Evolutionary conservation across 2,888 invertebrate genomes (phyloP), one percentile per base, ranked within the genome.

Genomic region (Drosophila mayaguana): DNA sequence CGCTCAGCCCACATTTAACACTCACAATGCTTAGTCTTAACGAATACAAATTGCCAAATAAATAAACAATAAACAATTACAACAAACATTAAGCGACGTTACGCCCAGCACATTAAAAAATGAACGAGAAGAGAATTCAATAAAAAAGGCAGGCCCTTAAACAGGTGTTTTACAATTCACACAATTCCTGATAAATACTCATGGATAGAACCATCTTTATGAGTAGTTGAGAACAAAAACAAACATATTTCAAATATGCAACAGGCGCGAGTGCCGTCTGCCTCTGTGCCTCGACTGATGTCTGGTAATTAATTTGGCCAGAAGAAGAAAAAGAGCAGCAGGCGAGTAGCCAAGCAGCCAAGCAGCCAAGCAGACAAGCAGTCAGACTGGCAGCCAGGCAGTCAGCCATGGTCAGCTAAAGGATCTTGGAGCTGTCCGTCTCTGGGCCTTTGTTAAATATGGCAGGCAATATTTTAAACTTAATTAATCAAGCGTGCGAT

Each of bases 401-500:
- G 61, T 61, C 14, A 14, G 57, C 63, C 25, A 8, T 32, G 66
- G 57, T 64, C 71, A 56, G 67, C 59, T 70, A 67, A 70, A 83
- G 72, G 81, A 84, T 70, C 84, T 62, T 32, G 62, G 64, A 46
- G 71, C 55, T 81, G 70, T 74, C 66, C 66, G 68, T 79, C 69
- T 28, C 25, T 55, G 63, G 61, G 57, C 56, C 66, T 62, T 85
- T 80, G 75, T 80, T 80, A 88, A 84, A 84, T 70, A 78, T 84
- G 84, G 83, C 78, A 77, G 85, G 89, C 77, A 71, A 86, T 89
- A 87, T 89, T 81, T 86, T 89, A 84, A 86, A 84, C 85, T 84
- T 87, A 86, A 86, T 89, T 89, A 87, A 86, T 86, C 89, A 86
- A 78, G 73, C 70, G 73, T 72, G 78, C 72, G 73, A 73, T 71